Evolutionary conservation across 2,797 vertebrate genomes (phyloP), one percentile per base, ranked within the genome.

Genomic region (Meriones psammophilus): DNA sequence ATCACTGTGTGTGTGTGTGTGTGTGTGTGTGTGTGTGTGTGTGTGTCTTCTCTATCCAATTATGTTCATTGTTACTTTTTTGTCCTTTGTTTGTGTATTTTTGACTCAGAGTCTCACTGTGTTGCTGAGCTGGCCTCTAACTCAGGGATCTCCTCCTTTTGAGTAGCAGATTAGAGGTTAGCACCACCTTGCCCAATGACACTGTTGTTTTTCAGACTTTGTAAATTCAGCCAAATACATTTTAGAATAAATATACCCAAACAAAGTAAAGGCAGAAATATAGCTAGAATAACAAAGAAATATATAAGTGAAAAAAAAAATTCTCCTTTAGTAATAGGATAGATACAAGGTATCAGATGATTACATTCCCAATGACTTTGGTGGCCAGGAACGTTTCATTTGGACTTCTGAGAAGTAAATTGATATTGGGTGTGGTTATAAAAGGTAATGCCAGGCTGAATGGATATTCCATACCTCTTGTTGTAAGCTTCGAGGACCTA

Each of bases 401-500:
- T 92, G 50, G 24, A 54, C 94, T 97, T 96, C 64, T 94, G 58
- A 95, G 94, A 76, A 60, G 18, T 76, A 78, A 89, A 92, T 88
- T 64, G 46, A 71, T 89, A 39, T 76, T 78, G 39, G 50, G 33
- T 42, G 1, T 89, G 42, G 62, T 84, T 91, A 76, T 36, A 86
- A 68, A 95, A 89, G 73, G 73, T 88, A 95, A 60, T 28, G 9
- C 50, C 64, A 20, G 69, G 17, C 68, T 69, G 91, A 66, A 79
- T 96, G 86, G 42, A 64, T 96, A 91, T 95, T 88, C 91, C 74
- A 76, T 68, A 89, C 9, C 86, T 87, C 81, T 94, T 94, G 3
- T 77, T 88, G 8, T 89, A 95, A 88, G 13, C 56, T 95, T 96
- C 56, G 58, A 90, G 58, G 36, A 46, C 95, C 46, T 78, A 68